These are phyloP conservation scores for Melanotaenia pygmaea DNA, from an alignment of 2,797 vertebrate genomes.

Conservation along the genomic window DNA sequence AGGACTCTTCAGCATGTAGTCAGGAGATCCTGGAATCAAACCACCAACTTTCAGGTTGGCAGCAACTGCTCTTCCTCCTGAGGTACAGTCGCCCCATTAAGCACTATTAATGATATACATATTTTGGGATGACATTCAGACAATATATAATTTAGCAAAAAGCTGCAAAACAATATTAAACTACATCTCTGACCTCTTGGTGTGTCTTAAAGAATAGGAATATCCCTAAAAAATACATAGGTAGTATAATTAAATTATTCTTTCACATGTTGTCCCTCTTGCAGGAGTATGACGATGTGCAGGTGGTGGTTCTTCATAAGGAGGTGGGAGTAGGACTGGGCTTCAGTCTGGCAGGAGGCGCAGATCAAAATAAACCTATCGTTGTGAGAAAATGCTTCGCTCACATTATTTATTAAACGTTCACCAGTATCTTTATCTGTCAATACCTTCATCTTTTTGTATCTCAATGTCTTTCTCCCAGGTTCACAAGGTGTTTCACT, in stretches of 20 bases:
- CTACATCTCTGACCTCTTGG: not conserved
- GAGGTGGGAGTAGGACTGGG: slow-evolving; percentile 84
- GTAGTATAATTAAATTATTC: not conserved
- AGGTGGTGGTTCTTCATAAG: slow-evolving; percentile 87
- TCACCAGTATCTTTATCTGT: not conserved
- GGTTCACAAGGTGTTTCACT: slow-evolving; percentile 84
- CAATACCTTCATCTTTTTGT: slow-evolving; percentile 1
- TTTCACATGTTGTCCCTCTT: slow-evolving; percentile 4
- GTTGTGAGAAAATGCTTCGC: slow-evolving; percentile 75
- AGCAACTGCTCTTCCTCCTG: too few species aligned
- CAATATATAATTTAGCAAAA: too few species aligned
- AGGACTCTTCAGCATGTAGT: too few species aligned
- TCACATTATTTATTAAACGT: not conserved
- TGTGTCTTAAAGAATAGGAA: not conserved
- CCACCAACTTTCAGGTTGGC: too few species aligned
- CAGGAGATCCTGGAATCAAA: too few species aligned
- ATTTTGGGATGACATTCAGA: too few species aligned
- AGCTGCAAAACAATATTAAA: not conserved
- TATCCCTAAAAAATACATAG: not conserved
- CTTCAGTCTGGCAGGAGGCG: slow-evolving; percentile 86
- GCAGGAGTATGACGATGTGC: slow-evolving; percentile 81
- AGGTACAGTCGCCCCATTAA: too few species aligned
- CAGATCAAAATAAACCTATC: slow-evolving; percentile 85
- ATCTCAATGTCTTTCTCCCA: slow-evolving; percentile 46
- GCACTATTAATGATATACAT: too few species aligned